These are phyloP conservation scores for Hemaris fuciformis DNA, from an alignment of 2,888 invertebrate genomes.

Conservation along the genomic window DNA sequence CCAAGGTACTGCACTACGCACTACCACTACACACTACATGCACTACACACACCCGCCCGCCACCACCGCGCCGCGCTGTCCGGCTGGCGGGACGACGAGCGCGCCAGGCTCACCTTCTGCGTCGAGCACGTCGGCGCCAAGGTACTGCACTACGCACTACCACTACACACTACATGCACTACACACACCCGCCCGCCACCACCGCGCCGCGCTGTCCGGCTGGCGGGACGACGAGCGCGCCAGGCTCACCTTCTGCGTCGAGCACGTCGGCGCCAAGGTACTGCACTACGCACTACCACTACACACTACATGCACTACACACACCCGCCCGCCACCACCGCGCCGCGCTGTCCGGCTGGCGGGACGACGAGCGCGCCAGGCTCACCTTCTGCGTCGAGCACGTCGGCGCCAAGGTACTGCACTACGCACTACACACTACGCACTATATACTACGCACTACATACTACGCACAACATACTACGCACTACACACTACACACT, in stretches of 20 bases:
- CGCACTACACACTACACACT: no score
- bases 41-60: no score
- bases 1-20: no score
- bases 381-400: constrained; percentile 92
- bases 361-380: constrained; percentile 90
- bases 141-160: no score
- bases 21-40: no score
- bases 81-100: constrained; percentile 95
- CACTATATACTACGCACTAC: no score
- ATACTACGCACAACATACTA: no score
- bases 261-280: constrained; percentile 92
- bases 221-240: constrained; percentile 93
- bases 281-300: no score
- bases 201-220: constrained; percentile 92
- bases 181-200: constrained; percentile 88
- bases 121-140: constrained; percentile 92
- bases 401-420: constrained; percentile 93
- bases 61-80: constrained; percentile 91
- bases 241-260: constrained; percentile 91
- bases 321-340: constrained; percentile 90
- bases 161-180: no score
- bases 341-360: constrained; percentile 93
- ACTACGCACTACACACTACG: no score
- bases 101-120: constrained; percentile 91
- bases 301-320: no score